A percentile compares a stretch with the other conserved stretches of the same genome.
phyloP scores from a whole-genome alignment of 2,797 vertebrate species.

The Thalassophryne amazonica region DNA sequence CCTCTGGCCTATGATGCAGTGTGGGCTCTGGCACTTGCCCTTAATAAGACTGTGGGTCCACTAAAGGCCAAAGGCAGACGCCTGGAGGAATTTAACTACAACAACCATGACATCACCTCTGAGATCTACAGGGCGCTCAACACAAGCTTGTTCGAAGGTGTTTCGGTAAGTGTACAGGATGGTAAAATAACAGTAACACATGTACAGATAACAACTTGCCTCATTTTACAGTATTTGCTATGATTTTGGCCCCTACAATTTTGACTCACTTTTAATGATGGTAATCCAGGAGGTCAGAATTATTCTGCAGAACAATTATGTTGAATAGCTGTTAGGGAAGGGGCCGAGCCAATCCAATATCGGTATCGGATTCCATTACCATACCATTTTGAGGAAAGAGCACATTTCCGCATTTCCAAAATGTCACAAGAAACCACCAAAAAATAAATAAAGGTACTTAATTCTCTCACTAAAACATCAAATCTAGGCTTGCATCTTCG shows the following conservation, averaged over 20 bases:
- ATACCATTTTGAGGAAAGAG: too few species aligned
- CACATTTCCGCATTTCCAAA: too few species aligned
- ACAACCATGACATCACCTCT: slow-evolving; percentile 91
- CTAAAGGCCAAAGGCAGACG: slow-evolving; percentile 83
- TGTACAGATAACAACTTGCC: background rate
- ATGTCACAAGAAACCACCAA: too few species aligned
- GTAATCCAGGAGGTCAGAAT: too few species aligned
- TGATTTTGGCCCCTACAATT: background rate
- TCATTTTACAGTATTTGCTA: too few species aligned
- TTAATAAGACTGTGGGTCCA: slow-evolving; percentile 91
- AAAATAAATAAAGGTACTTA: too few species aligned
- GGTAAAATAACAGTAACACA: background rate
- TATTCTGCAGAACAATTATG: too few species aligned
- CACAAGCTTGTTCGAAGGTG: slow-evolving; percentile 93
- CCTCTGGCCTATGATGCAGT: slow-evolving; percentile 93
- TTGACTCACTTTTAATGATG: background rate
- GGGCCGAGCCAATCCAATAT: too few species aligned
- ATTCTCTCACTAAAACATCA: too few species aligned
- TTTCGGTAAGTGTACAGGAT: slow-evolving; percentile 80
- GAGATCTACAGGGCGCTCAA: slow-evolving; percentile 96
- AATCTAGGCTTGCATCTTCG: too few species aligned
- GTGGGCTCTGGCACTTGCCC: slow-evolving; percentile 92
- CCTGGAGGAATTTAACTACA: slow-evolving; percentile 96
- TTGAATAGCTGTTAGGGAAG: too few species aligned
- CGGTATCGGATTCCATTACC: too few species aligned